A percentile compares a stretch with the other conserved stretches of the same genome.
phyloP scores from a whole-genome alignment of 2,888 invertebrate genomes.

The Ochropleura leucogaster region DNA sequence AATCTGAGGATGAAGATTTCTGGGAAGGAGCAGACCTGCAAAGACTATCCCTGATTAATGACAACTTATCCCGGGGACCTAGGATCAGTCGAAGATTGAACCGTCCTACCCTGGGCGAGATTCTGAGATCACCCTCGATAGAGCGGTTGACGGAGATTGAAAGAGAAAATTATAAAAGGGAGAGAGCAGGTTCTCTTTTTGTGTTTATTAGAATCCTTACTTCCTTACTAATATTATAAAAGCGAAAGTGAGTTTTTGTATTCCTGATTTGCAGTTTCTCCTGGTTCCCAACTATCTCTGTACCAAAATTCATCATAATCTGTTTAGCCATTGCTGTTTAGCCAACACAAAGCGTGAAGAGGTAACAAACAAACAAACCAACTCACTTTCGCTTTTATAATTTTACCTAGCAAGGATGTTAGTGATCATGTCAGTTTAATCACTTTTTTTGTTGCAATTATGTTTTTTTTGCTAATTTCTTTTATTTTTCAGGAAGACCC shows the following conservation, averaged over 20 bases:
- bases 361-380: too few species aligned
- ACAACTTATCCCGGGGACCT: constrained; percentile 70
- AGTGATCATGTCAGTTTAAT: too few species aligned
- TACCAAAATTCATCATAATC: too few species aligned
- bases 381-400: too few species aligned
- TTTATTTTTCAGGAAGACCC: background rate
- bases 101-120: constrained; percentile 75
- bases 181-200: constrained; percentile 78
- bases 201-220: constrained; percentile 7
- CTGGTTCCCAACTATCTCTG: too few species aligned
- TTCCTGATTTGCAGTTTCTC: too few species aligned
- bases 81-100: constrained; percentile 74
- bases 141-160: constrained; percentile 82
- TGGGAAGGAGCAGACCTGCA: constrained; percentile 75
- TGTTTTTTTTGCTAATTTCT: background rate
- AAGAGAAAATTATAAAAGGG: constrained; percentile 80
- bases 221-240: too few species aligned
- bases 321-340: too few species aligned
- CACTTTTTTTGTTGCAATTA: too few species aligned
- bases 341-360: too few species aligned
- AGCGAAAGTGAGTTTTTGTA: too few species aligned
- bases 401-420: too few species aligned
- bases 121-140: constrained; percentile 80
- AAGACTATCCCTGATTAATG: constrained; percentile 75
- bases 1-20: constrained; percentile 72